Percentiles rank a stretch among this genome's conserved stretches.
Evolutionary conservation across 1,140 invertebrate genomes (phyloP).

Genomic region (Mactra quadrangularis): DNA sequence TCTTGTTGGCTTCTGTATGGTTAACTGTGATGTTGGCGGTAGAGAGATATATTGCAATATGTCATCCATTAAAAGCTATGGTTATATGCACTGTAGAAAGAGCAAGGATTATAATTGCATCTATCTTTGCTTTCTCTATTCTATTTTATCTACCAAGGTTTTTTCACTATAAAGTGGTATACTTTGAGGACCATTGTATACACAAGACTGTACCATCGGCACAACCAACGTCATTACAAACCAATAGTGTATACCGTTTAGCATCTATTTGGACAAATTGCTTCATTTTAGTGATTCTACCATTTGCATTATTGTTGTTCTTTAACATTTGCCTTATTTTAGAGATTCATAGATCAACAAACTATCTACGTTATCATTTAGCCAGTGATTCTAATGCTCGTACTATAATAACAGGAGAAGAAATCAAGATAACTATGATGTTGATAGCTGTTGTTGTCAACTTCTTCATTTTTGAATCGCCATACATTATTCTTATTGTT

Average conservation of each 20-base stretch:
- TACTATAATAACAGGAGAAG: constrained; percentile 86
- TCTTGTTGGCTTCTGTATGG: constrained; percentile 87
- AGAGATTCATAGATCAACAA: constrained; percentile 85
- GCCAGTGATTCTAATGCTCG: constrained; percentile 70
- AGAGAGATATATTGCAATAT: constrained; percentile 91
- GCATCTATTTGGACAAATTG: constrained; percentile 88
- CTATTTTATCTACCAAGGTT: constrained; percentile 84
- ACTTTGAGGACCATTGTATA: constrained; percentile 6
- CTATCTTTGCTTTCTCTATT: constrained; percentile 87
- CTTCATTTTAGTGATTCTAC: constrained; percentile 87
- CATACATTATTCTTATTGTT: constrained; percentile 76
- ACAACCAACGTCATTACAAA: constrained; percentile 61
- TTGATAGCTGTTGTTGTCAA: constrained; percentile 89
- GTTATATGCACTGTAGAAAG: constrained; percentile 87
- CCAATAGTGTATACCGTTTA: constrained; percentile 85
- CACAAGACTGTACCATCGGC: constrained; percentile 12
- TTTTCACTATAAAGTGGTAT: constrained; percentile 65
- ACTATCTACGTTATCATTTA: constrained; percentile 79
- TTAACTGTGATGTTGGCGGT: constrained; percentile 90
- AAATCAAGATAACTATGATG: constrained; percentile 89
- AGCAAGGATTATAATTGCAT: constrained; percentile 86
- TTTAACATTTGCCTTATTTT: constrained; percentile 90
- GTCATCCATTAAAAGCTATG: constrained; percentile 88
- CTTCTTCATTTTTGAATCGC: constrained; percentile 90
- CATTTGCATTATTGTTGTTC: constrained; percentile 87